A percentile compares a stretch with the other conserved stretches of the same genome.
Evolutionary conservation across 2,113 vertebrate genomes (phyloP).

Genomic region (Sceloporus tristichus): DNA sequence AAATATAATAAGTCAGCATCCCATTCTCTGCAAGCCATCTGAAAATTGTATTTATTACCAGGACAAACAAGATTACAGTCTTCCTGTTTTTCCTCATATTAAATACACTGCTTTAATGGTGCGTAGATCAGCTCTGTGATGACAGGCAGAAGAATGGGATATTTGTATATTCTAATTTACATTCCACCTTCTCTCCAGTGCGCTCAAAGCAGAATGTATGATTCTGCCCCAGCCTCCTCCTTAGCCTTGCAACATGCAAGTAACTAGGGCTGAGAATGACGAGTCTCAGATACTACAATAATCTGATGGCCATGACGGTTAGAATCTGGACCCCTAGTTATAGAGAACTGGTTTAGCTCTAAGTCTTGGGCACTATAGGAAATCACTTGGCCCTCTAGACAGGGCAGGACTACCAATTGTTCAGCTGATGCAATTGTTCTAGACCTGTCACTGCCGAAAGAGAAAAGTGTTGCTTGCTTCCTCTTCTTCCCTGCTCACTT

Average conservation of each 20-base stretch:
- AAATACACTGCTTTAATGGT: neutral
- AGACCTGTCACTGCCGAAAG: too few relatives aligned
- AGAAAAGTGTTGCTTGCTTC: neutral
- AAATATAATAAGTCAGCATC: neutral
- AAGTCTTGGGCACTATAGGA: too few relatives aligned
- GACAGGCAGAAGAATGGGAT: neutral
- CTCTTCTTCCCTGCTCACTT: neutral
- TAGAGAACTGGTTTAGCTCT: neutral
- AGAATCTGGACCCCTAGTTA: neutral
- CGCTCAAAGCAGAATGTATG: neutral
- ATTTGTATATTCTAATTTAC: conserved; percentile 1
- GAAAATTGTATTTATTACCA: neutral
- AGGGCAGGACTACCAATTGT: too few relatives aligned
- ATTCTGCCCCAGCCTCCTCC: neutral
- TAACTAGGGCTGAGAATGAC: neutral
- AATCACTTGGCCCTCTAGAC: too few relatives aligned
- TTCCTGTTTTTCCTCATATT: neutral
- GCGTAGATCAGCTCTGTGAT: too few relatives aligned
- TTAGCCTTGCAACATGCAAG: neutral
- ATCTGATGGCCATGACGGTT: neutral
- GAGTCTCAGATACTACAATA: neutral
- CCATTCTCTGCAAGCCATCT: neutral
- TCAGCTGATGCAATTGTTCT: too few relatives aligned
- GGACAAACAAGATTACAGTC: neutral
- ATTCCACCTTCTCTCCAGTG: neutral